Conservation (phyloP, 2,113 vertebrate genomes). For the Rhegmatorhina hoffmannsi region DNA sequence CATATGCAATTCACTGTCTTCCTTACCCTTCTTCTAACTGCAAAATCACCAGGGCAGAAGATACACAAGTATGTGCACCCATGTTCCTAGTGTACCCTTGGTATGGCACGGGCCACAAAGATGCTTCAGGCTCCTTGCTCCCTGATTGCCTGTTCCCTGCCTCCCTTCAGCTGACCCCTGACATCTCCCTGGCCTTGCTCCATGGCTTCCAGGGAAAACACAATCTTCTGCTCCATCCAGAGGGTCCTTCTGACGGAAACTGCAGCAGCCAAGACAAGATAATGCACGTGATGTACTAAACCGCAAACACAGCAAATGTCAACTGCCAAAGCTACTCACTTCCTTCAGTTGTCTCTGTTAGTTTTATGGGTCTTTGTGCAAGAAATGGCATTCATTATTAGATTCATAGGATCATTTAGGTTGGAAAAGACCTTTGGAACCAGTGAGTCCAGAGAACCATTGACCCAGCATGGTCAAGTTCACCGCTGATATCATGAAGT, state of each 20-base stretch:
- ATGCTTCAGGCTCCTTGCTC: not conserved
- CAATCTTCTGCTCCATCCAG: not conserved
- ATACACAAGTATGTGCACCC: not conserved
- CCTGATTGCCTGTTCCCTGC: not conserved
- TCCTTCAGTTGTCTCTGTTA: not conserved
- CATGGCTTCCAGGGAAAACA: not conserved
- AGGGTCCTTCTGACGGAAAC: not conserved
- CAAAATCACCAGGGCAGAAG: not conserved
- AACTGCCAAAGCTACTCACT: not conserved
- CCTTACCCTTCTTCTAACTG: not conserved
- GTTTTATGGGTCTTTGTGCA: not conserved
- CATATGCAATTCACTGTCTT: not conserved
- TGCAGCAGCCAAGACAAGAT: not conserved
- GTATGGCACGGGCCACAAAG: not conserved
- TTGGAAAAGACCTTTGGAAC: not conserved
- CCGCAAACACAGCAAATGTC: not conserved
- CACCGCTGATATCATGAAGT: not conserved
- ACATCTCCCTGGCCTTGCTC: not conserved
- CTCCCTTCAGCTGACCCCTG: not conserved
- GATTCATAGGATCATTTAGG: not conserved
- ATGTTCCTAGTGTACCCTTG: not conserved
- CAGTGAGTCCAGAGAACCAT: not conserved
- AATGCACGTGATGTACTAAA: fast-evolving
- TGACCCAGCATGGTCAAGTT: not conserved
- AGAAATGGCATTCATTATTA: not conserved